Evolutionary conservation across 53 echinoderm and acorn worm species (phyloP).

Genomic region (Antedon mediterranea): DNA sequence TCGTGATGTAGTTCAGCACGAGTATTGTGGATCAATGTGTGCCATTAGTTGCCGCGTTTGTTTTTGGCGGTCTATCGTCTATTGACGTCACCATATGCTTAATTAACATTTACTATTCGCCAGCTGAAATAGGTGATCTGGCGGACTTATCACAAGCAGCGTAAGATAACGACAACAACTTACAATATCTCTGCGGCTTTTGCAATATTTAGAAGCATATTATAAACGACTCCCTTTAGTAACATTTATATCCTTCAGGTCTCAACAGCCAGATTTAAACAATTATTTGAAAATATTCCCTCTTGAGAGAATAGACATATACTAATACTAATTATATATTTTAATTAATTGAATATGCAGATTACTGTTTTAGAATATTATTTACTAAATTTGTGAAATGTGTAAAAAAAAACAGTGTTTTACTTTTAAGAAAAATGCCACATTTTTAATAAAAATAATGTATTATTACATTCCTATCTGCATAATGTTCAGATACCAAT

Average conservation of each 20-base stretch:
- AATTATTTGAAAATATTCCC: not conserved
- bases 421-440: no score
- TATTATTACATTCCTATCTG: no score
- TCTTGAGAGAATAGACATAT: not conserved
- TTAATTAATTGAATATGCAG: no score
- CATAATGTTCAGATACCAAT: no score
- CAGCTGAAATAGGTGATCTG: slow-evolving; percentile 1
- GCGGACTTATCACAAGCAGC: not conserved
- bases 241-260: not conserved
- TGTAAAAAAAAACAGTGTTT: no score
- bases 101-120: not conserved
- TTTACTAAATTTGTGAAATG: no score
- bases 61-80: not conserved
- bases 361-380: no score
- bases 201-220: not conserved
- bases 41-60: not conserved
- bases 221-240: not conserved
- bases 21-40: not conserved
- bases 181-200: not conserved
- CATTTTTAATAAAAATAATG: no score
- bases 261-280: not conserved
- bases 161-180: not conserved
- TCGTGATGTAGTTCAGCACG: not conserved
- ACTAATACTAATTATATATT: no score
- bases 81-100: not conserved